A percentile compares a stretch with the other conserved stretches of the same genome.
phyloP scores from a whole-genome alignment of 2,113 vertebrate species.

The Thinocorus orbignyianus region DNA sequence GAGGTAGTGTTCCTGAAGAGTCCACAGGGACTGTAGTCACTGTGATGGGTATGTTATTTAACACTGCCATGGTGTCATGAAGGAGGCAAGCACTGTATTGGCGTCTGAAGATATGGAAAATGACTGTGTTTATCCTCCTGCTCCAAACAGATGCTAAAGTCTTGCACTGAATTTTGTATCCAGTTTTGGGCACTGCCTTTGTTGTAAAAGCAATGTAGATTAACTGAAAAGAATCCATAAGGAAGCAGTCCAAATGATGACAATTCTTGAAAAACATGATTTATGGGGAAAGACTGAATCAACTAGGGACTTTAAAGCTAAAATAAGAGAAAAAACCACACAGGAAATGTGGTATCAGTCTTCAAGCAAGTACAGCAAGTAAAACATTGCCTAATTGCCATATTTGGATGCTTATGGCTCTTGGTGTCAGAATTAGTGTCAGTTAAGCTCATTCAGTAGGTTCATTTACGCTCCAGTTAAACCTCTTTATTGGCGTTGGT shows the following conservation, averaged over 20 bases:
- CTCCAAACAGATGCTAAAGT: background rate
- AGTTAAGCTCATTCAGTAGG: background rate
- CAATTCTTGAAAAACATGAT: background rate
- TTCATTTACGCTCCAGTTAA: background rate
- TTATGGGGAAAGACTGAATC: background rate
- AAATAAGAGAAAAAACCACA: background rate
- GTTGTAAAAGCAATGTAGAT: background rate
- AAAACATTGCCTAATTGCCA: rapidly evolving
- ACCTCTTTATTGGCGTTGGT: background rate
- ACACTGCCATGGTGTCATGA: background rate
- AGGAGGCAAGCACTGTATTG: background rate
- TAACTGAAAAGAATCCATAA: background rate
- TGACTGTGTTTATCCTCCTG: background rate
- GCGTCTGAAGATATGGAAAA: background rate
- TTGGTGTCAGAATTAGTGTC: background rate
- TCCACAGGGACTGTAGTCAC: background rate
- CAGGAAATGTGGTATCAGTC: rapidly evolving
- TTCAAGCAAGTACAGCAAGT: background rate
- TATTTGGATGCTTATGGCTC: background rate
- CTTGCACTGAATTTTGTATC: background rate
- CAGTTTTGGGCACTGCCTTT: background rate
- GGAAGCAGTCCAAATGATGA: background rate
- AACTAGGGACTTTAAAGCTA: background rate
- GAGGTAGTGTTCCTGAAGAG: background rate
- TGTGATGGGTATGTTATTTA: background rate